Evolutionary conservation across 2,113 vertebrate genomes (phyloP).

Genomic region (Leucosticte australis): DNA sequence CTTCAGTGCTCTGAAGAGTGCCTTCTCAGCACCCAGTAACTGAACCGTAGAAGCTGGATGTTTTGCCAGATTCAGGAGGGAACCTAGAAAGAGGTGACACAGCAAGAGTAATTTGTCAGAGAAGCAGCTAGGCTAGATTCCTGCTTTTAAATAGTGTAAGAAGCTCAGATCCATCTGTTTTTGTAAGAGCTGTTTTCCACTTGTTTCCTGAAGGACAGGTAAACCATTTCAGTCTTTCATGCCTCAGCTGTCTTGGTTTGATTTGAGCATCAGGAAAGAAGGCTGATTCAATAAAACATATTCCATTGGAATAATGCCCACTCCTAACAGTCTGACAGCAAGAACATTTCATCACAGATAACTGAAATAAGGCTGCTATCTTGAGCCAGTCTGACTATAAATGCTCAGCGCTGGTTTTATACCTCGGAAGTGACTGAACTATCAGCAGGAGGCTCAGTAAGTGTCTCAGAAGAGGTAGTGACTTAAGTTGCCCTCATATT

Average conservation of each 20-base stretch:
- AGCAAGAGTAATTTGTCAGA: neutral
- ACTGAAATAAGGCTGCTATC: neutral
- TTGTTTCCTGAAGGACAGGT: neutral
- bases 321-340: neutral
- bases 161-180: neutral
- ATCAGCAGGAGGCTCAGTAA: slow-evolving; percentile 64
- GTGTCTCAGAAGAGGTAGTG: slow-evolving; percentile 97
- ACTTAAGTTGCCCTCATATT: slow-evolving; percentile 84
- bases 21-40: slow-evolving; percentile 96
- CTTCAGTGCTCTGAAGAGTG: slow-evolving; percentile 94
- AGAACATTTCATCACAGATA: neutral
- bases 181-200: neutral
- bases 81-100: slow-evolving; percentile 75
- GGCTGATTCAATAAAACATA: neutral
- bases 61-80: slow-evolving; percentile 95
- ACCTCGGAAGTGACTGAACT: neutral
- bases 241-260: neutral
- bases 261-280: neutral
- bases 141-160: neutral
- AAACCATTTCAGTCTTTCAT: neutral
- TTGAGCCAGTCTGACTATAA: neutral
- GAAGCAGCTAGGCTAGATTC: neutral
- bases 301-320: neutral
- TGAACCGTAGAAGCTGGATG: slow-evolving; percentile 97
- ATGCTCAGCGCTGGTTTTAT: neutral